Evolutionary conservation across 2,888 invertebrate genomes (phyloP).

Genomic region (Limnephilus rhombicus): DNA sequence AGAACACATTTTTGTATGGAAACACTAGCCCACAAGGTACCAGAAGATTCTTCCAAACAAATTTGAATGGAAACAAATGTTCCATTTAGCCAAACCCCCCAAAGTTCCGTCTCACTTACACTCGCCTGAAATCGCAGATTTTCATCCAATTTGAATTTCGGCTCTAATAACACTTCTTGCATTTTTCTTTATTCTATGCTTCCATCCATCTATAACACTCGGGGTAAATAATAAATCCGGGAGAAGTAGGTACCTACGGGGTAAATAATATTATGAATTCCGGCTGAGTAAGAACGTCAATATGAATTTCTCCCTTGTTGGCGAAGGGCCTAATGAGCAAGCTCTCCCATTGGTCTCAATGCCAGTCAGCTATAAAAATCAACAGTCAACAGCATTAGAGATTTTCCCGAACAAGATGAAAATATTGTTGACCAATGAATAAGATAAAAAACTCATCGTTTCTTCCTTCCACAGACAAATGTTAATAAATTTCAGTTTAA

Average conservation of each 20-base stretch:
- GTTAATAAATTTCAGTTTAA: not conserved
- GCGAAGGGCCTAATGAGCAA: conserved; percentile 24
- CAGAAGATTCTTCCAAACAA: too few relatives aligned
- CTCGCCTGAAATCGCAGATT: too few relatives aligned
- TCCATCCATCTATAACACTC: conserved; percentile 9
- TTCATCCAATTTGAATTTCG: too few relatives aligned
- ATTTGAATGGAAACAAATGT: too few relatives aligned
- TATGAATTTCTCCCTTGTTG: conserved; percentile 15
- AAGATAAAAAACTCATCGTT: not conserved
- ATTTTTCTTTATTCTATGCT: too few relatives aligned
- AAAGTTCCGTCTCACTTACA: too few relatives aligned
- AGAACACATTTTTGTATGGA: too few relatives aligned
- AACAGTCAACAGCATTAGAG: conserved; percentile 25
- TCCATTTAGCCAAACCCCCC: too few relatives aligned
- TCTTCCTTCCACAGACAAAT: not conserved
- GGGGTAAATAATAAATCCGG: conserved; percentile 3
- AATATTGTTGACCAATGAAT: not conserved
- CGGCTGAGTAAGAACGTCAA: conserved; percentile 5
- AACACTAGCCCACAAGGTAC: too few relatives aligned
- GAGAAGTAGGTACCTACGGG: not conserved
- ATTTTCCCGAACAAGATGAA: not conserved
- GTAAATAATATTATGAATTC: not conserved
- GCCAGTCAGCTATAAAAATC: conserved; percentile 8
- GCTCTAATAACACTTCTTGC: too few relatives aligned
- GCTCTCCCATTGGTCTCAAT: not conserved